Base-by-base conservation (phyloP, 2,888 invertebrate genomes). In the Gandaritis pyraliata region DNA sequence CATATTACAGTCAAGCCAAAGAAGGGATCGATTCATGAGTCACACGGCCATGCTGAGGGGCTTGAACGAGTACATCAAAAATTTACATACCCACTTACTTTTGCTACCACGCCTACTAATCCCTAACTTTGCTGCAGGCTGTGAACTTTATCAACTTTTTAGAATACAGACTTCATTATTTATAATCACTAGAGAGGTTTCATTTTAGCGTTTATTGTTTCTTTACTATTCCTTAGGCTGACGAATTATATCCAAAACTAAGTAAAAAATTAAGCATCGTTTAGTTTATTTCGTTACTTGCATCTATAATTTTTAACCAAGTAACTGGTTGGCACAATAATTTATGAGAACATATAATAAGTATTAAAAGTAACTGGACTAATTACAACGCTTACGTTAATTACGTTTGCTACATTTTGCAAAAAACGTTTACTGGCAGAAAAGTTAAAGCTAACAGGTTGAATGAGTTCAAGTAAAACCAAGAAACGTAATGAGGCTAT, bases 401-500 rank as follows among this genome's bases (percentile, higher is more conserved):
- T 23, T 23, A 6, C 23, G n/a, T 23, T 23, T 18, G 11, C 45
- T 1, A n/a, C n/a, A n/a, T n/a, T 41, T 12, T 18, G 3, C 3
- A 11, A 51, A 11, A 50, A 50, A n/a, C 13, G 29, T 23, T 56
- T 55, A 57, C 15, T 29, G 50, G 18, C 36, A 16, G 36, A 29
- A 12, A 36, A 45, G 58, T 64, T 52, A 57, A 61, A 63, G 57
- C 58, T 63, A 68, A 68, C 65, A 53, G 71, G 71, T 71, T 72
- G 53, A 58, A 70, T 55, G 64, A 61, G 65, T 66, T 61, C 65
- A 55, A 70, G 71, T 73, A 70, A 74, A 74, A 67, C 61, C 23
- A 55, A 58, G 66, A 77, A 67, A 65, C 64, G 65, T 71, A 73
- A 75, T 74, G 70, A 72, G 65, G 70, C 70, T 56, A 71, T 80